Evolutionary conservation across 2,797 vertebrate genomes (phyloP).

Genomic region (Gadopsis bispinosus): DNA sequence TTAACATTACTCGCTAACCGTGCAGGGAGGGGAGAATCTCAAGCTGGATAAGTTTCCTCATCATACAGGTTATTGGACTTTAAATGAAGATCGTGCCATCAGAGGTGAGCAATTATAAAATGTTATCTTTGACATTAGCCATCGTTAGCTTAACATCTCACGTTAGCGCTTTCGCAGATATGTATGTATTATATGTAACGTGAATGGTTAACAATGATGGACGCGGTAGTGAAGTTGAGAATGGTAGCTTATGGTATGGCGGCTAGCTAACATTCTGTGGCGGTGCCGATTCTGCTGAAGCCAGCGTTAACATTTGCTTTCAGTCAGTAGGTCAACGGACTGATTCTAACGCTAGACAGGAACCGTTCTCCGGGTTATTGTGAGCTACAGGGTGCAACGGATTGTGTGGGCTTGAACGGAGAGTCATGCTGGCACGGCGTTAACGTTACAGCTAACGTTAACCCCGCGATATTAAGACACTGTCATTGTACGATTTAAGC

Average conservation of each 20-base stretch:
- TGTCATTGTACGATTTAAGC: slow-evolving; percentile 73
- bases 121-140: neutral
- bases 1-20: slow-evolving; percentile 80
- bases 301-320: slow-evolving; percentile 60
- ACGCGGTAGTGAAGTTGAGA: slow-evolving; percentile 72
- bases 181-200: slow-evolving; percentile 54
- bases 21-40: slow-evolving; percentile 83
- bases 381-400: slow-evolving; percentile 16
- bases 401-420: slow-evolving; percentile 54
- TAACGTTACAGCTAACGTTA: slow-evolving; percentile 68
- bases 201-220: slow-evolving; percentile 75
- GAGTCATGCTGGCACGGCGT: slow-evolving; percentile 71
- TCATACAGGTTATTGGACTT: slow-evolving; percentile 88
- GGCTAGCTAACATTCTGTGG: slow-evolving; percentile 76
- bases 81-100: slow-evolving; percentile 90
- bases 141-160: neutral
- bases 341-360: slow-evolving; percentile 37
- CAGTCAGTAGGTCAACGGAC: slow-evolving; percentile 73
- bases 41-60: slow-evolving; percentile 88
- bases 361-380: slow-evolving; percentile 28
- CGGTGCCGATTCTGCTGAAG: slow-evolving; percentile 52
- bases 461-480: slow-evolving; percentile 67
- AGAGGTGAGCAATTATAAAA: slow-evolving; percentile 81
- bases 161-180: slow-evolving; percentile 16
- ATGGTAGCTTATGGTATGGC: slow-evolving; percentile 71